Conservation (phyloP, 1,140 invertebrate species). For the Drosophila tani region DNA sequence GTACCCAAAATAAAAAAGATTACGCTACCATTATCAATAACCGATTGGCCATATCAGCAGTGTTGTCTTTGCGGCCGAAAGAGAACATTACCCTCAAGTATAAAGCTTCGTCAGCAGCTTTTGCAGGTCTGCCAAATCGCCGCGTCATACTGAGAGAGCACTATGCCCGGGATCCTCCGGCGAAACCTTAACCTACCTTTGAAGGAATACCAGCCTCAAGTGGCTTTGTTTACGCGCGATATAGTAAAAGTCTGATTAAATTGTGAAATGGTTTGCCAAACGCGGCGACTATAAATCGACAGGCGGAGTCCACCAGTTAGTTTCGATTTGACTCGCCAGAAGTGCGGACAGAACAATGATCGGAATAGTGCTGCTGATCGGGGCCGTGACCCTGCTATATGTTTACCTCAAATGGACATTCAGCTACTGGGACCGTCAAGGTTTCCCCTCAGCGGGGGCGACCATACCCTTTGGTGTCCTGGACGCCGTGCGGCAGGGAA, state of each 20-base stretch:
- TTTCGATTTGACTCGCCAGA: conserved; percentile 17
- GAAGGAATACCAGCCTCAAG: not conserved
- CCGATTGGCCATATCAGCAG: not conserved
- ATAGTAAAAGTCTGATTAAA: not conserved
- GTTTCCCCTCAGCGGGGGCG: conserved; percentile 41
- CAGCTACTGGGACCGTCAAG: conserved; percentile 70
- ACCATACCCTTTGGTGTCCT: conserved; percentile 72
- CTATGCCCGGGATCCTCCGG: no score
- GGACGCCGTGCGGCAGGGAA: conserved; percentile 36
- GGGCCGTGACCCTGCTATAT: conserved; percentile 46
- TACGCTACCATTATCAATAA: not conserved
- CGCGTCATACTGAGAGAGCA: conserved; percentile 20
- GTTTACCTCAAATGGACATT: conserved; percentile 63
- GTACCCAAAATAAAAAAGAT: not conserved
- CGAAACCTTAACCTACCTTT: not conserved
- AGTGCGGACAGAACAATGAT: conserved; percentile 41
- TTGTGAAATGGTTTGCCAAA: conserved; percentile 5
- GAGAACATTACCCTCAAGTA: not conserved
- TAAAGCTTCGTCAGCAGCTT: conserved; percentile 2
- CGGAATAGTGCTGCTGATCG: conserved; percentile 37
- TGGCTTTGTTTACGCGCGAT: not conserved
- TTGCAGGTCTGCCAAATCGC: not conserved
- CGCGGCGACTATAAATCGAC: conserved; percentile 27
- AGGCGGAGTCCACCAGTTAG: not conserved
- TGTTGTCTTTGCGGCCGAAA: not conserved